phyloP scores from a whole-genome alignment of 2,888 invertebrate species.

The Protophormia terraenovae region DNA sequence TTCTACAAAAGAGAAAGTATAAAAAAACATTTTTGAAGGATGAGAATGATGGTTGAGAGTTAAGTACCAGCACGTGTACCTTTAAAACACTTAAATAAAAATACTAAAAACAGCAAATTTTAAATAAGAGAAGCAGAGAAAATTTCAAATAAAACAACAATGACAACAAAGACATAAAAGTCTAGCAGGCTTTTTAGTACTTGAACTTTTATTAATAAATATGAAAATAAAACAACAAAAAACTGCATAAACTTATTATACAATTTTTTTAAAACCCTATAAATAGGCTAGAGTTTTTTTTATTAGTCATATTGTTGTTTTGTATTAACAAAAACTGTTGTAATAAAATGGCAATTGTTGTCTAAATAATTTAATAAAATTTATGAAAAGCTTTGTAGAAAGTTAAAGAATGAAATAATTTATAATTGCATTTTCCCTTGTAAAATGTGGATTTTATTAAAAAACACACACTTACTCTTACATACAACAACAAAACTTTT shows the following conservation, averaged over 20 bases:
- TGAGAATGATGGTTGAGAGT: conserved; percentile 28
- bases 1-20: background rate
- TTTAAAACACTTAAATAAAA: conserved; percentile 15
- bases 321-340: background rate
- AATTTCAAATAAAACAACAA: background rate
- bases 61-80: conserved; percentile 62
- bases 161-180: background rate
- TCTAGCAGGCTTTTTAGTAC: background rate
- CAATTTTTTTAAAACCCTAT: conserved; percentile 10
- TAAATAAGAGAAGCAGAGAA: background rate
- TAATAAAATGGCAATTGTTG: conserved; percentile 21
- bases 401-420: background rate
- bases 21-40: conserved; percentile 24
- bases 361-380: conserved; percentile 39
- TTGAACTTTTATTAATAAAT: conserved; percentile 27
- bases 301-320: background rate
- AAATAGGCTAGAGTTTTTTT: conserved; percentile 30
- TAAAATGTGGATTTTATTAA: conserved; percentile 29
- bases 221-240: background rate
- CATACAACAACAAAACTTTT: conserved; percentile 15
- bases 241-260: background rate
- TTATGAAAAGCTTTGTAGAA: conserved; percentile 16
- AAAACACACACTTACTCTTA: no score
- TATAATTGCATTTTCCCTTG: conserved; percentile 30
- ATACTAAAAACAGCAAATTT: background rate